A percentile compares a stretch with the other conserved stretches of the same genome.
Conservation (phyloP, 2,113 vertebrate genomes). For the Phaetusa simplex region DNA sequence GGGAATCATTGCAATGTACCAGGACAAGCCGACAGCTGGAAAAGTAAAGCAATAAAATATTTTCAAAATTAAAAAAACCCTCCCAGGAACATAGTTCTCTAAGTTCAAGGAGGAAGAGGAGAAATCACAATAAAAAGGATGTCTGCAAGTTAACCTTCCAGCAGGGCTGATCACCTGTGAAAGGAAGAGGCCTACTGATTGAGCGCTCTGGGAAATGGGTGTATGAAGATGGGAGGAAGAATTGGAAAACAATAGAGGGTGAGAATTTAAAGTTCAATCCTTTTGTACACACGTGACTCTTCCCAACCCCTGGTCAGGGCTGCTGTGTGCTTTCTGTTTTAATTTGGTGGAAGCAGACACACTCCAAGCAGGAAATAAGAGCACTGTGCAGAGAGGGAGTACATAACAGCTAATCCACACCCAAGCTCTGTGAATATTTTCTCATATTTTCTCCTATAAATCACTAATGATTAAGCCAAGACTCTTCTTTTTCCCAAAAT, state of each 20-base stretch:
- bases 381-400: accelerated
- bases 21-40: slow-evolving; percentile 71
- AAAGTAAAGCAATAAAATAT: slow-evolving; percentile 40
- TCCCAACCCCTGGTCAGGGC: background rate
- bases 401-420: background rate
- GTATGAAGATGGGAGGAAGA: background rate
- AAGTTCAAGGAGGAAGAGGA: background rate
- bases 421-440: background rate
- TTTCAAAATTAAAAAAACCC: background rate
- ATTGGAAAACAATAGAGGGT: background rate
- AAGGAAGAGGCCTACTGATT: background rate
- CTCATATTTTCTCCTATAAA: background rate
- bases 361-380: background rate
- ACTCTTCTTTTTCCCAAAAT: background rate
- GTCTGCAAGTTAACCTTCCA: slow-evolving; percentile 12
- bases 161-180: background rate
- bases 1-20: slow-evolving; percentile 66
- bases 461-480: background rate
- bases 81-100: background rate
- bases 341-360: background rate
- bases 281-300: background rate
- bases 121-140: background rate
- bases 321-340: background rate
- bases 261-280: background rate
- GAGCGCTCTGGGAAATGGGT: background rate